Evolutionary conservation across 2,888 invertebrate genomes (phyloP).

Genomic region (Caenorhabditis imperialis): DNA sequence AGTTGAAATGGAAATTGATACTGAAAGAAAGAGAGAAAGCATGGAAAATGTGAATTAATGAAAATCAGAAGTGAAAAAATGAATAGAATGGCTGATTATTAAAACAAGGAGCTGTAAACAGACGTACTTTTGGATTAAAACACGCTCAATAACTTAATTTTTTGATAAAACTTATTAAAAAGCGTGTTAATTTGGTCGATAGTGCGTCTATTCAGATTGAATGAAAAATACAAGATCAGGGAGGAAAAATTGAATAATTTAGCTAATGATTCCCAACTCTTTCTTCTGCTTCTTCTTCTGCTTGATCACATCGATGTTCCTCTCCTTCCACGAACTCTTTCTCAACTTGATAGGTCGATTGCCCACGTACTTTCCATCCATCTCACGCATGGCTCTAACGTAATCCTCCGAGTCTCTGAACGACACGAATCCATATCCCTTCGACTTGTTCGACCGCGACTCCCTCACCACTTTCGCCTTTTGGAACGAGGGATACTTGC

Average conservation of each 20-base stretch:
- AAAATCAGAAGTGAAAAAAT: no score
- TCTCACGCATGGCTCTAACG: conserved; percentile 97
- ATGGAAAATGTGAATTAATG: no score
- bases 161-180: no score
- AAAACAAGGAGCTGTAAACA: no score
- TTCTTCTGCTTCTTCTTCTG: conserved; percentile 97
- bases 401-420: conserved; percentile 89
- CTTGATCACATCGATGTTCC: conserved; percentile 90
- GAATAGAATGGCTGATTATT: no score
- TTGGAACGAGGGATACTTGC: conserved; percentile 88
- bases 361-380: conserved; percentile 99
- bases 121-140: no score
- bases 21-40: no score
- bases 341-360: conserved; percentile 97
- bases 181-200: no score
- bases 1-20: background rate
- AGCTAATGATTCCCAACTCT: conserved; percentile 81
- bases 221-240: no score
- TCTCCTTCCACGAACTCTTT: conserved; percentile 94
- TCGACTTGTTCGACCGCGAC: conserved; percentile 95
- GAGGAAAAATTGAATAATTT: no score
- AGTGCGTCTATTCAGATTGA: no score
- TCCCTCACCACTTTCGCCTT: conserved; percentile 95
- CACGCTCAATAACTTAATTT: no score
- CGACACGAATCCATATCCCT: conserved; percentile 98